These are phyloP conservation scores for Limnephilus auricula DNA, from an alignment of 2,888 invertebrate genomes.

Conservation along the genomic window DNA sequence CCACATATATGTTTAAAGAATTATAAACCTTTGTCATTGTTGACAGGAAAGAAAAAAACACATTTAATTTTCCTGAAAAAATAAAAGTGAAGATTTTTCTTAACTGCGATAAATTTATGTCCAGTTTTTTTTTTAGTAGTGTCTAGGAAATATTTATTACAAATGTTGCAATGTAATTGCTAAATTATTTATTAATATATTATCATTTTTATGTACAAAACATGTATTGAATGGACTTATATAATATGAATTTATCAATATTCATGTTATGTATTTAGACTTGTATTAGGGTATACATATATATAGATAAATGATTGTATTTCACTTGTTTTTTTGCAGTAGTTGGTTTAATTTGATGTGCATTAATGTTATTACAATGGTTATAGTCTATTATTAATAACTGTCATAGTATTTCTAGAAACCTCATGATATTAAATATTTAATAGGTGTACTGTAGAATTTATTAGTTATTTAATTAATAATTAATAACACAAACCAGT, in stretches of 20 bases:
- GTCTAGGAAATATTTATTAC: constrained; percentile 29
- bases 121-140: not conserved
- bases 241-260: not conserved
- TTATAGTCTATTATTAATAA: constrained; percentile 41
- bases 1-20: not conserved
- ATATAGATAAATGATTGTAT: constrained; percentile 27
- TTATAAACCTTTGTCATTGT: not conserved
- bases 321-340: constrained; percentile 45
- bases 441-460: not conserved
- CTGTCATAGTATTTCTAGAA: constrained; percentile 24
- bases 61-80: not conserved
- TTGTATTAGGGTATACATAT: not conserved
- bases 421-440: not conserved
- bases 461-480: not conserved
- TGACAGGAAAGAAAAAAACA: not conserved
- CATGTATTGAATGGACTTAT: not conserved
- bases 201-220: constrained; percentile 34
- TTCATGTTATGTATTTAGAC: not conserved
- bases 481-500: not conserved
- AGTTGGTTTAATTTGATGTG: constrained; percentile 26
- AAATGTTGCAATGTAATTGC: constrained; percentile 44
- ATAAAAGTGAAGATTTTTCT: not conserved
- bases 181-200: constrained; percentile 39
- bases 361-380: constrained; percentile 21
- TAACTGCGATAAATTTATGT: not conserved